Conservation (phyloP, 2,888 invertebrate species). For the Adelphocoris suturalis region DNA sequence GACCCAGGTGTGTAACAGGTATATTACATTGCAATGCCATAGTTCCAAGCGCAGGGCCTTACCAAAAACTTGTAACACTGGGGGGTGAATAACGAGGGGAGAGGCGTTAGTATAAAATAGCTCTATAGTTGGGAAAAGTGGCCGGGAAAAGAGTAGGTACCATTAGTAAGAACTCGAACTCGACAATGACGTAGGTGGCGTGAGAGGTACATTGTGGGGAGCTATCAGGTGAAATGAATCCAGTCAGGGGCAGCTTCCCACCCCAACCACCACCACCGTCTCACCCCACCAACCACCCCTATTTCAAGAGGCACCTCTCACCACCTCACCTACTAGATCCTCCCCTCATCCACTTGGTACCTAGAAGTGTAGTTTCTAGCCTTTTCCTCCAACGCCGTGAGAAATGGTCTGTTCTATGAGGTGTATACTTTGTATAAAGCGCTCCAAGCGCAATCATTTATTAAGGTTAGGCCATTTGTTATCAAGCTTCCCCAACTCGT, state of each 20-base stretch:
- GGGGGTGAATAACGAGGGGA: background rate
- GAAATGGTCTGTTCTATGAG: conserved; percentile 68
- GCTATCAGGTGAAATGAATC: conserved; percentile 32
- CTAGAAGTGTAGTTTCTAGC: conserved; percentile 58
- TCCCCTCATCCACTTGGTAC: background rate
- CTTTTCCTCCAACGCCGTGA: conserved; percentile 32
- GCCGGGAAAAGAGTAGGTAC: background rate
- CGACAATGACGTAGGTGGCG: conserved; percentile 8
- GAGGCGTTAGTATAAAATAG: conserved; percentile 21
- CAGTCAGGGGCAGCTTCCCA: background rate
- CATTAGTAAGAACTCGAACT: conserved; percentile 20
- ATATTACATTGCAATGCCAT: too few relatives aligned
- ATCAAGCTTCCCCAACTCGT: conserved; percentile 42
- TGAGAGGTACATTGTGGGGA: conserved; percentile 7
- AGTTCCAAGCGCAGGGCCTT: too few relatives aligned
- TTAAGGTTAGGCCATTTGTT: conserved; percentile 69
- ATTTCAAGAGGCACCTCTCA: background rate
- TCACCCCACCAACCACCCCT: background rate
- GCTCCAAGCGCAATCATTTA: conserved; percentile 66
- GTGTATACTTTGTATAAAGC: conserved; percentile 69
- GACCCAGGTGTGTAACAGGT: too few relatives aligned
- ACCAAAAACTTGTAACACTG: background rate
- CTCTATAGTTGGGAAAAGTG: background rate
- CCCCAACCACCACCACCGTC: background rate
- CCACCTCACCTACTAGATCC: background rate